Base-by-base conservation (phyloP, 1,140 invertebrate species). In the Odontomachus brunneus region DNA sequence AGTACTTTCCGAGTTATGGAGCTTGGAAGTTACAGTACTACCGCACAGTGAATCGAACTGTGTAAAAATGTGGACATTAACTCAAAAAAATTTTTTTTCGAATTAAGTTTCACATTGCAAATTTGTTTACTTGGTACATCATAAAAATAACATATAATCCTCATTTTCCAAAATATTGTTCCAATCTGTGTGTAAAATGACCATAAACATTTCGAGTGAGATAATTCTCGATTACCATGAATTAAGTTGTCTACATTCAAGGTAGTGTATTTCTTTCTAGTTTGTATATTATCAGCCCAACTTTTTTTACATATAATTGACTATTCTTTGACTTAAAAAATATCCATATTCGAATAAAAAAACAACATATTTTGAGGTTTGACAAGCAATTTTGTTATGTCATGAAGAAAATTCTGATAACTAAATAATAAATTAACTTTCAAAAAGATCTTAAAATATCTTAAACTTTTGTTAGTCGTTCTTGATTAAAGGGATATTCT, bases 11-110 rank as follows among this genome's bases (percentile, higher is more conserved):
- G n/a, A n/a, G n/a, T n/a, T n/a, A n/a, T n/a, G n/a, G n/a, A n/a
- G n/a, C n/a, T n/a, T n/a, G n/a, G n/a, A n/a, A n/a, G n/a, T n/a
- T n/a, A n/a, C n/a, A n/a, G n/a, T n/a, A n/a, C n/a, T n/a, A n/a
- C 15, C 63, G 63, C 63, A 65, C 63, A 65, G 63, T 65, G 63
- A 38, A 15, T 48, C 19, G 63, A 65, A 66, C 63, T 48, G 19
- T 5, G 15, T 66, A 3, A 66, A 66, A 66, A 66, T 44, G 19
- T 14, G 38, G 38, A 66, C 63, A 48, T 66, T 3, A 24, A 38
- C 19, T 66, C 19, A 48, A 66, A 65, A 66, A 22, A 15, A n/a
- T n/a, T 66, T 66, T 66, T 48, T 65, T 48, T 66, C 9, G 1
- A 1, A 15, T 66, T 5, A 22, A 66, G 63, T 66, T 65, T 66